Evolutionary conservation across 2,113 vertebrate species (phyloP).

Genomic region (Zosterops lateralis): DNA sequence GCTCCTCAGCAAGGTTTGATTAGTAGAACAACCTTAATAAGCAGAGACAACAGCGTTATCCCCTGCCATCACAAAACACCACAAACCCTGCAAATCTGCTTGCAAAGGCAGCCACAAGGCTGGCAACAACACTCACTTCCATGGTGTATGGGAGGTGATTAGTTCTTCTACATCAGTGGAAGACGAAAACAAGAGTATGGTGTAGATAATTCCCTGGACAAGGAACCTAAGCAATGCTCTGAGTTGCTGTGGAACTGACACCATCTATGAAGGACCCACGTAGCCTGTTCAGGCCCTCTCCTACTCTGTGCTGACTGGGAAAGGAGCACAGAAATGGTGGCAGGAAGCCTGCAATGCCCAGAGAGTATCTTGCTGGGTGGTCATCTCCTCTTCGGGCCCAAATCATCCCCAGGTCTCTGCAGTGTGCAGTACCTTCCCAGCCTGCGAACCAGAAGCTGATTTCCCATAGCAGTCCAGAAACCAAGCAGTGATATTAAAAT

Average conservation of each 20-base stretch:
- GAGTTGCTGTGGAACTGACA: background rate
- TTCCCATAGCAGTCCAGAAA: background rate
- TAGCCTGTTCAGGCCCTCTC: background rate
- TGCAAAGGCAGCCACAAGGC: background rate
- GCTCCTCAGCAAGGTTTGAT: background rate
- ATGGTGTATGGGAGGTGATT: background rate
- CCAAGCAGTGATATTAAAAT: background rate
- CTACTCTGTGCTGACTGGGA: background rate
- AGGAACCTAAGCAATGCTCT: background rate
- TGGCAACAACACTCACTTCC: background rate
- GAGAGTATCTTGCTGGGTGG: background rate
- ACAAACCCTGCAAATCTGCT: background rate
- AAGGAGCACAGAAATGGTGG: background rate
- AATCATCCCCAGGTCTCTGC: background rate
- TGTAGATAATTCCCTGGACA: background rate
- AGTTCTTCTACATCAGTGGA: background rate
- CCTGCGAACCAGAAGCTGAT: background rate
- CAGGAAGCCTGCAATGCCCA: background rate
- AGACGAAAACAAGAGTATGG: background rate
- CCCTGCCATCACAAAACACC: background rate
- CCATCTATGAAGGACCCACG: background rate
- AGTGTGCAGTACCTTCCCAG: background rate
- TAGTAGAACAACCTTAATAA: background rate
- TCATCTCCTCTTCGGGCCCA: background rate
- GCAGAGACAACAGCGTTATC: background rate